Evolutionary conservation across 2,113 vertebrate genomes (phyloP), one percentile per base, ranked within the genome.

Genomic region (Dermatemys mawii): DNA sequence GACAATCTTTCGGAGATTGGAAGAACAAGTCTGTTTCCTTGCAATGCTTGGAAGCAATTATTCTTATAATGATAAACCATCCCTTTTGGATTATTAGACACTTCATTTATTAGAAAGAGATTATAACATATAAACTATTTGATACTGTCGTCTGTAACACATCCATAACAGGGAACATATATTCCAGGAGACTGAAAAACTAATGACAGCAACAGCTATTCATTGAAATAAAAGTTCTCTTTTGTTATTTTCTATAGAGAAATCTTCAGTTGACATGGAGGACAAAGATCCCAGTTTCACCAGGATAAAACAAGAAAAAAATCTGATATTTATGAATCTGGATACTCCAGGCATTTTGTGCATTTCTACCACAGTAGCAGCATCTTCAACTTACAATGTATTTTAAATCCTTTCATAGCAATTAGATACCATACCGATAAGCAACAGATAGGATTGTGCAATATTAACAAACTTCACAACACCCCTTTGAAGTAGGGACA

Each of bases 381-480:
- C 83, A 49, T 86, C 80, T 94, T 86, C 32, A 35, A 73, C 1
- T 87, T 83, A 79, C 38, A 50, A 27, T 73, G 11, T 87, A 19
- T 84, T 90, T 89, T 90, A 80, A 88, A 92, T 50, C 21, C 24
- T 67, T 67, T 5, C 73, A 44, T 55, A 48, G n/a, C 89, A 94
- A 22, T 87, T 80, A 92, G 35, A 51, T 46, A 76, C 41, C 41
- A 27, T 82, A 78, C 2, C 44, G 81, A 90, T 91, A 90, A 89
- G 21, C 24, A 89, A 81, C 2, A 49, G 44, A 63, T 1, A 84
- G 38, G 22, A 76, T 16, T 46, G 73, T 53, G 50, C 70, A 91
- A 95, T 76, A 92, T 93, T 94, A 92, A 78, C 73, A 41, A 2
- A 88, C 5, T 84, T 89, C 21, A 5, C 93, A 91, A 94, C 92